Conservation (phyloP, 2,113 vertebrate species). For the Silurus asotus region DNA sequence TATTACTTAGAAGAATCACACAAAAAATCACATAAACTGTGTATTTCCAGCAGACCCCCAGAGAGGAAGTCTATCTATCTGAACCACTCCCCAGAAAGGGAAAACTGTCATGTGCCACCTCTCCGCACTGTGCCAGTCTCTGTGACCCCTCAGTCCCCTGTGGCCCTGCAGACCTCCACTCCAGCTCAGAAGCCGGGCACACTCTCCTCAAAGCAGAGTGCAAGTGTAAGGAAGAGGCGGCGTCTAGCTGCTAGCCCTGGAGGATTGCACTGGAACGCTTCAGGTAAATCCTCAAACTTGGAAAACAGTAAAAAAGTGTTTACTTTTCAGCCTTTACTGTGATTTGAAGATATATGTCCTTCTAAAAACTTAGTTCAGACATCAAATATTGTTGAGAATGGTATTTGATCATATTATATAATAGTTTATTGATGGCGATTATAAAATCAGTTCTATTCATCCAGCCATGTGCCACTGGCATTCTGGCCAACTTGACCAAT, state of each 20-base stretch:
- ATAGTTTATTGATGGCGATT: not conserved
- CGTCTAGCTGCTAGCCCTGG: slow-evolving; percentile 75
- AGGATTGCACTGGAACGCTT: slow-evolving; percentile 75
- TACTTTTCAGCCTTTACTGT: not conserved
- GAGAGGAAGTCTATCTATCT: slow-evolving; percentile 59
- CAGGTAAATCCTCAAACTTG: slow-evolving; percentile 66
- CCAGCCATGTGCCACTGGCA: not conserved
- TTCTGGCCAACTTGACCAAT: not conserved
- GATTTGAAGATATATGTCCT: not conserved
- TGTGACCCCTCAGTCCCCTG: slow-evolving; percentile 38
- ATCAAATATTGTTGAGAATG: not conserved
- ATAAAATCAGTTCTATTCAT: not conserved
- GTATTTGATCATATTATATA: not conserved
- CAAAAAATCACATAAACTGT: slow-evolving; percentile 26
- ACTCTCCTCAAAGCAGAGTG: slow-evolving; percentile 43
- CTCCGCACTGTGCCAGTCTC: slow-evolving; percentile 61
- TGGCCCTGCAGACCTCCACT: slow-evolving; percentile 15
- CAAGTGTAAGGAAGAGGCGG: slow-evolving; percentile 68
- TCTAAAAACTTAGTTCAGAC: not conserved
- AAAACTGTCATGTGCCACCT: slow-evolving; percentile 53
- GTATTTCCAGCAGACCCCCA: slow-evolving; percentile 56
- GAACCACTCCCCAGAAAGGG: slow-evolving; percentile 52
- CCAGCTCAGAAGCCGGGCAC: slow-evolving; percentile 23
- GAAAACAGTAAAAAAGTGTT: not conserved
- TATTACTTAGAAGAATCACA: not conserved